Percentiles rank a stretch among this genome's conserved stretches.
Evolutionary conservation across 2,888 invertebrate species (phyloP).

Genomic region (Thelaira solivaga): DNA sequence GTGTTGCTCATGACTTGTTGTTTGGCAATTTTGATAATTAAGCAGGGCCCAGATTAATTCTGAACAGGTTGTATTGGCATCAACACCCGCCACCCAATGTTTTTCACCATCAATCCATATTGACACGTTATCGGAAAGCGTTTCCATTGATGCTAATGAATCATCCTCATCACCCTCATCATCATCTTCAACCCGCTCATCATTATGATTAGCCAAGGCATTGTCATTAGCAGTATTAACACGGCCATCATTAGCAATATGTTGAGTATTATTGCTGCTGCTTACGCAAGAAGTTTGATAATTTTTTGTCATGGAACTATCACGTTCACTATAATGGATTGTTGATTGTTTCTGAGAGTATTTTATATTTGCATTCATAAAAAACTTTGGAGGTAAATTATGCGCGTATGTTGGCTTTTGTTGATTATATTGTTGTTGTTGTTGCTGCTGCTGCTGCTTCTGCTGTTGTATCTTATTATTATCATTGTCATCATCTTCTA

Average conservation of each 20-base stretch:
- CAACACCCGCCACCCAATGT: slow-evolving; percentile 88
- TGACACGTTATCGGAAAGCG: slow-evolving; percentile 81
- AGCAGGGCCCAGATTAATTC: slow-evolving; percentile 87
- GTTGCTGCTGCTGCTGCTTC: not conserved
- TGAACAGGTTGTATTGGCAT: slow-evolving; percentile 86
- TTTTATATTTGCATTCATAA: slow-evolving; percentile 25
- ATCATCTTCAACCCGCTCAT: slow-evolving; percentile 27
- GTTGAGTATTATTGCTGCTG: slow-evolving; percentile 23
- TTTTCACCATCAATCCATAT: slow-evolving; percentile 87
- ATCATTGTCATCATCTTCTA: slow-evolving; percentile 39
- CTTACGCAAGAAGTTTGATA: not conserved
- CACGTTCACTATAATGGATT: not conserved
- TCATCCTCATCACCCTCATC: slow-evolving; percentile 64
- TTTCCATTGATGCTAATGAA: slow-evolving; percentile 69
- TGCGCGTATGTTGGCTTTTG: too few relatives aligned
- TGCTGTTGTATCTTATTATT: not conserved
- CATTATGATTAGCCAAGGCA: slow-evolving; percentile 28
- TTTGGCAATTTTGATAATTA: slow-evolving; percentile 77
- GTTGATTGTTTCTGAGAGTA: slow-evolving; percentile 25
- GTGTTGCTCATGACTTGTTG: slow-evolving; percentile 21
- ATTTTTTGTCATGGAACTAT: not conserved
- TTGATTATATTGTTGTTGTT: not conserved
- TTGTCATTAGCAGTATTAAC: slow-evolving; percentile 17
- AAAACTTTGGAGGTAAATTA: slow-evolving; percentile 14
- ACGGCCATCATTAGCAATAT: slow-evolving; percentile 28